Evolutionary conservation across 2,113 vertebrate species (phyloP), one percentile per base, ranked within the genome.

Genomic region (Gymnocephalus cernua): DNA sequence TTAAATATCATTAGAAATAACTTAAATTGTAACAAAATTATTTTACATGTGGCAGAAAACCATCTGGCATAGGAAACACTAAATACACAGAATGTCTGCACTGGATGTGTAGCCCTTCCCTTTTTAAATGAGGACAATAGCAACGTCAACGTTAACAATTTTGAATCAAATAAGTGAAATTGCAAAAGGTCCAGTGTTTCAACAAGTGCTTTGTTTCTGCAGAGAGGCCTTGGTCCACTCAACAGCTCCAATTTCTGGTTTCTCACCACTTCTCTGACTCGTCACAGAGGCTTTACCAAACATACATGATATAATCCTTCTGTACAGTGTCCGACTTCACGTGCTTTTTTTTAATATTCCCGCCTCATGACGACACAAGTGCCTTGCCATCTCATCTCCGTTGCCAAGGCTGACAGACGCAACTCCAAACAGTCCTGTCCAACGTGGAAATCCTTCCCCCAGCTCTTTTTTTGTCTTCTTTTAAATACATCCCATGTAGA

Each of bases 1-100:
- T 94, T 92, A 94, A 94, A 94, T 93, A 94, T 88, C 81, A 89
- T 93, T 86, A 83, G 82, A 91, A 93, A 95, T 94, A 95, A 95
- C 89, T 94, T 95, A 94, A 85, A 91, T 87, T 80, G 90, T 88
- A 93, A 93, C 90, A 93, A 90, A 90, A 93, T 85, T 82, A 92
- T 91, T 92, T 84, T 61, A 90, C 83, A 90, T 90, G 72, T 68
- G 50, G 79, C 77, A 88, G 89, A 83, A 89, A 86, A 80, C 35
- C 73, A 82, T 66, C 84, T 89, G 56, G 87, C 88, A 86, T 85
- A 71, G 74, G 83, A 91, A 93, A 92, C 87, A 89, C 71, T 74
- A 80, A 92, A 86, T 74, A 89, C 77, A 93, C 86, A 93, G 62
- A 90, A 80, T 86, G 74, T 88, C 78, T 88, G 87, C 89, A 93